A percentile compares a stretch with the other conserved stretches of the same genome.
These are phyloP conservation scores for Periophthalmus magnuspinnatus DNA, from an alignment of 2,797 vertebrate genomes.

Conservation along the genomic window DNA sequence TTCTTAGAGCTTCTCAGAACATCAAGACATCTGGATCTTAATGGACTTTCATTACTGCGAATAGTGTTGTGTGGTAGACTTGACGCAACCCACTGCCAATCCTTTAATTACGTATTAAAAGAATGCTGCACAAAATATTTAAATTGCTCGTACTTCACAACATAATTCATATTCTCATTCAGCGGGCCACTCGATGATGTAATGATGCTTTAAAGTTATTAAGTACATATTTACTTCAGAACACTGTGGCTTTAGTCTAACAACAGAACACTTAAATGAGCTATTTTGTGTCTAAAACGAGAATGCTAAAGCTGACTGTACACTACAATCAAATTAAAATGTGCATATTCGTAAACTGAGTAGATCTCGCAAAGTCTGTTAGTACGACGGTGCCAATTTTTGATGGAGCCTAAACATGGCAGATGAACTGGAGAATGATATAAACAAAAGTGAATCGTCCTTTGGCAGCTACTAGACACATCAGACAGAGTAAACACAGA, in stretches of 20 bases:
- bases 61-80: slow-evolving; percentile 35
- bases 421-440: background rate
- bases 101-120: slow-evolving; percentile 23
- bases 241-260: slow-evolving; percentile 13
- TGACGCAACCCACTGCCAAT: slow-evolving; percentile 33
- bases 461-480: slow-evolving; percentile 1
- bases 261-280: slow-evolving; percentile 16
- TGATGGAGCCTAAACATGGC: slow-evolving; percentile 11
- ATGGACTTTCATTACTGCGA: slow-evolving; percentile 55
- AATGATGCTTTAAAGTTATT: background rate
- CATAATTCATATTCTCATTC: background rate
- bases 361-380: slow-evolving; percentile 18
- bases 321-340: slow-evolving; percentile 13
- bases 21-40: slow-evolving; percentile 61
- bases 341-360: slow-evolving; percentile 20
- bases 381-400: slow-evolving; percentile 16
- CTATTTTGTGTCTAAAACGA: background rate
- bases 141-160: background rate
- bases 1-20: background rate
- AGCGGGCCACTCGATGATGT: background rate
- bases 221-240: background rate
- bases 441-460: slow-evolving; percentile 13
- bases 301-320: slow-evolving; percentile 12
- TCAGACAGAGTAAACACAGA: background rate
- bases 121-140: background rate